phyloP scores from a whole-genome alignment of 2,113 vertebrate species.

The Pseudopipra pipra region DNA sequence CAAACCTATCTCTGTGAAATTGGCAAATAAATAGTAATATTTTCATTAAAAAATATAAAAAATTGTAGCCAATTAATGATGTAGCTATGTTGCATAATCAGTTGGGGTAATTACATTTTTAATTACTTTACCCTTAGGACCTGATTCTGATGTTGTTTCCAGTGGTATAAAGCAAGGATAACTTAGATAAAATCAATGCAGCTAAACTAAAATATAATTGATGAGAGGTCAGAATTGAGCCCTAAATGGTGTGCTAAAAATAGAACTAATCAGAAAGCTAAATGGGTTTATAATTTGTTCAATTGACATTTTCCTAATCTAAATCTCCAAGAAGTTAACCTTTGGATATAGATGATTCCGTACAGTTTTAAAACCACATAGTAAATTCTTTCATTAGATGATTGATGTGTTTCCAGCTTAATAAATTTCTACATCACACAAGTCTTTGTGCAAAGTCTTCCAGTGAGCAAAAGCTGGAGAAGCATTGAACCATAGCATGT shows the following conservation, averaged over 20 bases:
- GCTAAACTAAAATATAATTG: conserved; percentile 25
- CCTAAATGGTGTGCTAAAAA: conserved; percentile 35
- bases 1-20: neutral
- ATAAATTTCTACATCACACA: conserved; percentile 3
- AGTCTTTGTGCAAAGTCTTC: neutral
- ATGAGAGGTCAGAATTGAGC: conserved; percentile 33
- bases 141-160: conserved; percentile 34
- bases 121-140: conserved; percentile 54
- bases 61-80: neutral
- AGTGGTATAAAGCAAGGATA: neutral
- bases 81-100: neutral
- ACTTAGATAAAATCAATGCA: conserved; percentile 29
- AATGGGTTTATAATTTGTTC: conserved; percentile 73
- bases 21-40: neutral
- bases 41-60: neutral
- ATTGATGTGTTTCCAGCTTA: conserved; percentile 53
- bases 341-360: conserved; percentile 63
- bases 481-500: neutral
- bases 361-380: conserved; percentile 42
- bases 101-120: conserved; percentile 53
- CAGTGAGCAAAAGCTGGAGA: neutral
- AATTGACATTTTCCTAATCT: conserved; percentile 72
- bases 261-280: conserved; percentile 52
- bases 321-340: conserved; percentile 72
- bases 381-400: conserved; percentile 64